Conservation (phyloP, 2,888 invertebrate genomes). For the Cataglyphis albicans region DNA sequence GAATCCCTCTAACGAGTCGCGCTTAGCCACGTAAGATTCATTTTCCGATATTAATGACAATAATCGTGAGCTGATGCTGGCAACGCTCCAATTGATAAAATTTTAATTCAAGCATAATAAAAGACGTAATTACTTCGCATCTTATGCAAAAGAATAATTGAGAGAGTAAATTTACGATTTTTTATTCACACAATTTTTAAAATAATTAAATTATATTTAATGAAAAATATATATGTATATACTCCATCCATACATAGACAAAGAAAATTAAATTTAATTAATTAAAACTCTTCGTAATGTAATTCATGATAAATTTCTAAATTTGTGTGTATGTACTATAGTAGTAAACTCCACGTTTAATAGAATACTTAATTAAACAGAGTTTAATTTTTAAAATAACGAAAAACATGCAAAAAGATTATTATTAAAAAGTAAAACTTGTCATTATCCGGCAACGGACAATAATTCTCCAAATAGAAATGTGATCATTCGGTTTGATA, state of each 20-base stretch:
- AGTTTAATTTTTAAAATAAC: background rate
- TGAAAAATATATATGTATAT: background rate
- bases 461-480: background rate
- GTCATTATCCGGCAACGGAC: background rate
- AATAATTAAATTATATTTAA: slow-evolving; percentile 6
- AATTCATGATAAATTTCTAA: background rate
- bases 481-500: slow-evolving; percentile 29
- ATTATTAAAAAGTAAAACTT: background rate
- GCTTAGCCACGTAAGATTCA: background rate
- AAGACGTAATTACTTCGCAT: background rate
- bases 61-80: background rate
- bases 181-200: background rate
- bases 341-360: background rate
- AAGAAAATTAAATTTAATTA: background rate
- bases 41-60: slow-evolving; percentile 9
- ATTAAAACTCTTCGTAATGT: background rate
- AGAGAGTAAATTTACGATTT: background rate
- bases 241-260: background rate
- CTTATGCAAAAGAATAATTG: background rate
- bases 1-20: background rate
- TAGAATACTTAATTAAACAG: background rate
- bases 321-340: background rate
- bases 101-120: background rate
- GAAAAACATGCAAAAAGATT: background rate
- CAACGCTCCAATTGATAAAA: background rate